A percentile compares a stretch with the other conserved stretches of the same genome.
These are phyloP conservation scores for Lochmaea capreae DNA, from an alignment of 2,888 invertebrate genomes.

Conservation along the genomic window DNA sequence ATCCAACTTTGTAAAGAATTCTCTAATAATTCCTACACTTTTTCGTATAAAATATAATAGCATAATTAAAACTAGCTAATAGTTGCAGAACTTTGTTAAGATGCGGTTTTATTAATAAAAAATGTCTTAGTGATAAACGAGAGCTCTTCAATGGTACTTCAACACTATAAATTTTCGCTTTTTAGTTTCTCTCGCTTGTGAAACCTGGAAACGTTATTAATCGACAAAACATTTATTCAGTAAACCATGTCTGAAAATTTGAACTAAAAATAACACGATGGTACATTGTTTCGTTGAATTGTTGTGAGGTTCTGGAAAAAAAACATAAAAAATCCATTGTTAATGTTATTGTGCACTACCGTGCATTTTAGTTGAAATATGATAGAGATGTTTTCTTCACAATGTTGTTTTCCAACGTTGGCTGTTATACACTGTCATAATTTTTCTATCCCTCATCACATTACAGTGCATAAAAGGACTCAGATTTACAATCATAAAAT, in stretches of 20 bases:
- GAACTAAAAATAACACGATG: conserved; percentile 1
- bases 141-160: not conserved
- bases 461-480: no score
- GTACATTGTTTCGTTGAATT: conserved; percentile 3
- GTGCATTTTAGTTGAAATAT: conserved; percentile 27
- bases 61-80: no score
- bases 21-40: no score
- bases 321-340: conserved; percentile 14
- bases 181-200: not conserved
- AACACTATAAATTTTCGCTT: conserved; percentile 1
- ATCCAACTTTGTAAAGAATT: no score
- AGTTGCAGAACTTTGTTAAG: not conserved
- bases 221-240: conserved; percentile 7
- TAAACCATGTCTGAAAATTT: not conserved
- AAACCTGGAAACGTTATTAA: conserved; percentile 4
- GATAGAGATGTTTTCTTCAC: conserved; percentile 20
- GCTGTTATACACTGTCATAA: conserved; percentile 5
- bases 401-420: conserved; percentile 18
- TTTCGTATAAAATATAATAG: no score
- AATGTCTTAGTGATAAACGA: not conserved
- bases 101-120: not conserved
- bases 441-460: not conserved
- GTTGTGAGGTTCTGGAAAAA: not conserved
- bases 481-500: no score
- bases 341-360: conserved; percentile 19